A percentile compares a stretch with the other conserved stretches of the same genome.
Evolutionary conservation across 2,113 vertebrate genomes (phyloP).

Genomic region (Psophia crepitans): DNA sequence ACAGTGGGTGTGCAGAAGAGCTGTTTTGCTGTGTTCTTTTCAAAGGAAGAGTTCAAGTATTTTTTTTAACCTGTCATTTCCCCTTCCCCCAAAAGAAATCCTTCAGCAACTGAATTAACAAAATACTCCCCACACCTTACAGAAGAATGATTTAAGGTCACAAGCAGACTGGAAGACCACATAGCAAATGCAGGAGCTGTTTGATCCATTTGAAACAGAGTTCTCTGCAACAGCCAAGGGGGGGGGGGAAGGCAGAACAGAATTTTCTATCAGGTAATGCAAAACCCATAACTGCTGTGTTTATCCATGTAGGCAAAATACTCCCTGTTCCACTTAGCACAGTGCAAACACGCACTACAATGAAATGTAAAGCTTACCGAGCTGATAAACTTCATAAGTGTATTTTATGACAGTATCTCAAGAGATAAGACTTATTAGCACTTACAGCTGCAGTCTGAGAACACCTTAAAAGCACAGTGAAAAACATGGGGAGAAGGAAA

Average conservation of each 20-base stretch:
- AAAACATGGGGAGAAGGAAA: background rate
- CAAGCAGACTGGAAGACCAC: background rate
- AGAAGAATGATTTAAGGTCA: background rate
- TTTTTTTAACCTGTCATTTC: background rate
- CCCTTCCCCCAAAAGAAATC: background rate
- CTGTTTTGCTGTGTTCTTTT: background rate
- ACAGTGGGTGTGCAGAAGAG: background rate
- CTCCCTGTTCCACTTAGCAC: slow-evolving; percentile 50
- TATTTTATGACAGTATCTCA: slow-evolving; percentile 55
- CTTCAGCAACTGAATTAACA: background rate
- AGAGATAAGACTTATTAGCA: slow-evolving; percentile 56
- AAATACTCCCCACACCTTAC: background rate
- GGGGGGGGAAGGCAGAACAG: background rate
- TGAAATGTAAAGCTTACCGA: background rate
- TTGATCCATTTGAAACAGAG: background rate
- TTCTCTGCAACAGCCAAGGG: background rate
- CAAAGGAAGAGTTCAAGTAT: background rate
- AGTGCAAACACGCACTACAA: slow-evolving; percentile 49
- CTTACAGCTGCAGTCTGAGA: background rate
- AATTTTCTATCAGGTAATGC: slow-evolving; percentile 28
- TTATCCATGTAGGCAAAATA: slow-evolving; percentile 46
- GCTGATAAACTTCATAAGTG: slow-evolving; percentile 44
- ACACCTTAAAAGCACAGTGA: background rate
- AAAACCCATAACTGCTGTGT: slow-evolving; percentile 46
- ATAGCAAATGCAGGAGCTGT: background rate